These are phyloP conservation scores for Oreochromis aureus DNA, from an alignment of 2,113 vertebrate species.

Conservation along the genomic window DNA sequence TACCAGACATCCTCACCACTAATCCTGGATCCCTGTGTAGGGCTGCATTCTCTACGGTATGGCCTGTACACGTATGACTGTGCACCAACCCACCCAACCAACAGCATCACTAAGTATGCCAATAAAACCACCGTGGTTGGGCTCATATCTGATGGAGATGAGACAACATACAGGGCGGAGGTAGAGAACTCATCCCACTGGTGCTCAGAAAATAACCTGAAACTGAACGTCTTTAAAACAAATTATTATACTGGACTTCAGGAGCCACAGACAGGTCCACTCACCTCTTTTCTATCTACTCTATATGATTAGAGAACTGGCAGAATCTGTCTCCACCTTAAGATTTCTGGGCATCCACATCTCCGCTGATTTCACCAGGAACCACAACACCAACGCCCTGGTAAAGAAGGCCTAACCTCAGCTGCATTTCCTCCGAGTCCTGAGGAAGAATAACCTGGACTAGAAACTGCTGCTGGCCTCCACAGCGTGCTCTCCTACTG, in stretches of 20 bases:
- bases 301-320: neutral
- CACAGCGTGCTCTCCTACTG: neutral
- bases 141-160: neutral
- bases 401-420: neutral
- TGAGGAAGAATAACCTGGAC: neutral
- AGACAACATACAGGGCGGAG: neutral
- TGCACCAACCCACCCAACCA: neutral
- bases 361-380: neutral
- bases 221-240: neutral
- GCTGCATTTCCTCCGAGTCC: neutral
- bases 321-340: neutral
- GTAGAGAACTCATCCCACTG: neutral
- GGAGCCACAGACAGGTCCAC: too few species aligned
- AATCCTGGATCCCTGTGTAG: neutral
- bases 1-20: neutral
- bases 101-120: neutral
- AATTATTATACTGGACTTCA: neutral
- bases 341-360: neutral
- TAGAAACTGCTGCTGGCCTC: neutral
- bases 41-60: fast-evolving
- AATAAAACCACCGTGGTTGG: neutral
- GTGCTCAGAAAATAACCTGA: neutral
- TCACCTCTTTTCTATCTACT: too few species aligned
- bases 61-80: neutral
- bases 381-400: neutral